Conservation (phyloP, 2,888 invertebrate genomes). For the Apotomis capreana region DNA sequence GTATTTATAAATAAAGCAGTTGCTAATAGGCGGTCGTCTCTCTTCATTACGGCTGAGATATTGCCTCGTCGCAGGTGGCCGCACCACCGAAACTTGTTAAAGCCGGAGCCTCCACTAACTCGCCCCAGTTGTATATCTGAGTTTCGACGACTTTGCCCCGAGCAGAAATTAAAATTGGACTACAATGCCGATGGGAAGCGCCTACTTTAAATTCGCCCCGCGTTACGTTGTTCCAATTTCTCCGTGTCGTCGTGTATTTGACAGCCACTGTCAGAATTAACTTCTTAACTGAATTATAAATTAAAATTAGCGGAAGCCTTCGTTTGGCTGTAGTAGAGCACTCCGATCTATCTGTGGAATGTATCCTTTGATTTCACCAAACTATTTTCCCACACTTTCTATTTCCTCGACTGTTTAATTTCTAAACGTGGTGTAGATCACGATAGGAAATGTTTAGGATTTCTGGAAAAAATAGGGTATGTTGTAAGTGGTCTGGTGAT, state of each 20-base stretch:
- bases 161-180: constrained; percentile 4
- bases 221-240: neutral
- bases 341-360: constrained; percentile 8
- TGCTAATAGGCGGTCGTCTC: constrained; percentile 61
- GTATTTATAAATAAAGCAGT: constrained; percentile 66
- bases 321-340: constrained; percentile 9
- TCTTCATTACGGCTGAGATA: constrained; percentile 57
- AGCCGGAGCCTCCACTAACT: constrained; percentile 8
- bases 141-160: neutral
- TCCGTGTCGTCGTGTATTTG: constrained; percentile 9
- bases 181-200: neutral
- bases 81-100: constrained; percentile 19
- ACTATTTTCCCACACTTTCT: too few species aligned
- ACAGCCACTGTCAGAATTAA: constrained; percentile 23
- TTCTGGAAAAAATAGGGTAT: too few species aligned
- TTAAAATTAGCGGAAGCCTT: constrained; percentile 27
- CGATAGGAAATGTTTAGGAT: too few species aligned
- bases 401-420: too few species aligned
- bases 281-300: constrained; percentile 20
- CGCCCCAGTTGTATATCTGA: neutral
- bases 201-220: constrained; percentile 20
- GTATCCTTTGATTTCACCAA: neutral
- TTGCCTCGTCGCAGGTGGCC: constrained; percentile 31
- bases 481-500: too few species aligned
- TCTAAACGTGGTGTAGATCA: too few species aligned